Conservation (phyloP, 2,797 vertebrate genomes). For the Hydrocynus forskahlii region DNA sequence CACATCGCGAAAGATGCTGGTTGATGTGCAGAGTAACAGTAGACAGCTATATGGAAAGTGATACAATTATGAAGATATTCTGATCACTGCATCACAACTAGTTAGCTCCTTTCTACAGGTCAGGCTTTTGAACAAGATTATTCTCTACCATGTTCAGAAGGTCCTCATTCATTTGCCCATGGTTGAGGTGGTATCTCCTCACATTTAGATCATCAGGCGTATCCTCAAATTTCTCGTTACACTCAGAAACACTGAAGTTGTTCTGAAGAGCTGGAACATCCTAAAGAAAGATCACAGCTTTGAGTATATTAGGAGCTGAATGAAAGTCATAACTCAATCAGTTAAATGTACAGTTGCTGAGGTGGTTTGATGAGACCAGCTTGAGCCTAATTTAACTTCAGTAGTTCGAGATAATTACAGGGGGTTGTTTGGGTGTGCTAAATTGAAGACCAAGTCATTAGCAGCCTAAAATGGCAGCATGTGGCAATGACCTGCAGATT, state of each 20-base stretch:
- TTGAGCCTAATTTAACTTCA: not conserved
- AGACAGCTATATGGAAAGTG: conserved; percentile 40
- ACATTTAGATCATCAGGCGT: conserved; percentile 12
- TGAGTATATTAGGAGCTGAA: not conserved
- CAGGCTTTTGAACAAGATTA: not conserved
- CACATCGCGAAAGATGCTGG: conserved; percentile 60
- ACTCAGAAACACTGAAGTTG: conserved; percentile 4
- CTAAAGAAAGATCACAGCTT: conserved; percentile 9
- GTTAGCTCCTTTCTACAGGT: not conserved
- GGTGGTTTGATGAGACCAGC: not conserved
- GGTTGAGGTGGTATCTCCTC: not conserved
- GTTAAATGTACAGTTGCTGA: not conserved
- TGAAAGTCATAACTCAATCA: not conserved
- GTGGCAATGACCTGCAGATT: not conserved
- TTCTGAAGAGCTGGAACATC: conserved; percentile 1
- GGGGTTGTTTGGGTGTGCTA: not conserved
- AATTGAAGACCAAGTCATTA: not conserved
- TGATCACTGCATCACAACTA: not conserved
- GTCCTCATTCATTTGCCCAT: conserved; percentile 33
- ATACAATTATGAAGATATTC: not conserved
- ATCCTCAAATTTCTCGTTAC: conserved; percentile 23
- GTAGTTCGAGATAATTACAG: not conserved
- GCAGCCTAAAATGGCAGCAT: not conserved
- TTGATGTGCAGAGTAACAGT: conserved; percentile 61
- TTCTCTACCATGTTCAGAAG: conserved; percentile 43